phyloP scores from a whole-genome alignment of 2,113 vertebrate genomes.

The Pseudorectes ferrugineus region DNA sequence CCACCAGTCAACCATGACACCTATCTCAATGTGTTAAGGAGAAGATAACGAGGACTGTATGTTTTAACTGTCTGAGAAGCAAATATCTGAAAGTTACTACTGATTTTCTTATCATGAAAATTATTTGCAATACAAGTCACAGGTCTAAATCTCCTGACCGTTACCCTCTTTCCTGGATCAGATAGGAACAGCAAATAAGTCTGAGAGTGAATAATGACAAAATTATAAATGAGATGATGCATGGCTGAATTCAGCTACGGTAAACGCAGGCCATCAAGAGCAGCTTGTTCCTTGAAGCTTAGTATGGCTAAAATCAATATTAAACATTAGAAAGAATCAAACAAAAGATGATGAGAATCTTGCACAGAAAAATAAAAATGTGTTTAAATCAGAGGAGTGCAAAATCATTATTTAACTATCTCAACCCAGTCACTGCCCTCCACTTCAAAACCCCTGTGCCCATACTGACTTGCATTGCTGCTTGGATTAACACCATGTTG shows the following conservation, averaged over 20 bases:
- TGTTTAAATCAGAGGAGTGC: background rate
- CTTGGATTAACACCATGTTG: rapidly evolving
- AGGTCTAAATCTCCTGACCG: background rate
- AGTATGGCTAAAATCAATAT: background rate
- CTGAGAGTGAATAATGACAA: background rate
- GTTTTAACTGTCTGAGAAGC: background rate
- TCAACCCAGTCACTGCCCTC: rapidly evolving
- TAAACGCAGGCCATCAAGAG: background rate
- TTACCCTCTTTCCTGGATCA: background rate
- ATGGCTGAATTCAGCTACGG: background rate
- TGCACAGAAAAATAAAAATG: background rate
- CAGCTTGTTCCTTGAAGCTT: background rate
- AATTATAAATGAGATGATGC: background rate
- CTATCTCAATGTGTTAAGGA: background rate
- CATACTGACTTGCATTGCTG: background rate
- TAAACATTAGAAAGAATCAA: background rate
- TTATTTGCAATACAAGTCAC: background rate
- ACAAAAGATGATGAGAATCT: background rate
- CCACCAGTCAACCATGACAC: background rate
- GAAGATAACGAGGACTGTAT: background rate
- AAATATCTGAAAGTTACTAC: background rate
- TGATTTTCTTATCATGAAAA: background rate
- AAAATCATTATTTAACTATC: background rate
- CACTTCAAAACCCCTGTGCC: background rate
- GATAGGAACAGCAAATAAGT: background rate